Evolutionary conservation across 1,140 invertebrate genomes (phyloP).

Genomic region (Coelopa frigida): DNA sequence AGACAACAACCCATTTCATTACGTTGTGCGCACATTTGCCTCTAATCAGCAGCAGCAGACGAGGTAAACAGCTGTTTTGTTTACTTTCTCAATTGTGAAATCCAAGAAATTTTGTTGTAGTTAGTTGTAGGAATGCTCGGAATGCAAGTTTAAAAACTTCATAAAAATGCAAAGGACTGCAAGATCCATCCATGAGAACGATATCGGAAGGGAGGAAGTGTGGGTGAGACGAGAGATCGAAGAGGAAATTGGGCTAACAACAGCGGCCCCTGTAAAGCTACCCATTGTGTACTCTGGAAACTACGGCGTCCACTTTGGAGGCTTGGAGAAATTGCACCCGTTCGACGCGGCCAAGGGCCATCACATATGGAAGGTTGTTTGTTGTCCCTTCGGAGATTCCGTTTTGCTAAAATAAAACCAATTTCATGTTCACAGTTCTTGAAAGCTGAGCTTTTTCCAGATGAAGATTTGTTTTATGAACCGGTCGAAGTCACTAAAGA

Average conservation of each 20-base stretch:
- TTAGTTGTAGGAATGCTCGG: too few relatives aligned
- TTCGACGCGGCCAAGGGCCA: slow-evolving; percentile 84
- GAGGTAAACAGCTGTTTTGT: too few relatives aligned
- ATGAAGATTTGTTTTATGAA: slow-evolving; percentile 50
- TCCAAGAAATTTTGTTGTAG: too few relatives aligned
- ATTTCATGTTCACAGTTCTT: slow-evolving; percentile 49
- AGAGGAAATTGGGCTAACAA: not conserved
- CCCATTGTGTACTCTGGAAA: slow-evolving; percentile 70
- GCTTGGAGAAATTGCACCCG: slow-evolving; percentile 77
- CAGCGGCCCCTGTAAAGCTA: slow-evolving; percentile 31
- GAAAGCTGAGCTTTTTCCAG: slow-evolving; percentile 49
- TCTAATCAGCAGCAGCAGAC: too few relatives aligned
- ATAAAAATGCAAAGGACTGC: too few relatives aligned
- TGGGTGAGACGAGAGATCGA: slow-evolving; percentile 18
- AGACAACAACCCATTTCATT: too few relatives aligned
- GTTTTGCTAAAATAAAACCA: not conserved
- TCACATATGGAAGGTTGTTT: slow-evolving; percentile 59
- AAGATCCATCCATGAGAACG: too few relatives aligned
- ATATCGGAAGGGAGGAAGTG: slow-evolving; percentile 21
- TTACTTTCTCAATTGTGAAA: too few relatives aligned
- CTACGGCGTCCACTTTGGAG: slow-evolving; percentile 76
- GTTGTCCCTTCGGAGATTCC: not conserved
- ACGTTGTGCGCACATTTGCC: too few relatives aligned
- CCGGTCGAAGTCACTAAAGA: slow-evolving; percentile 62
- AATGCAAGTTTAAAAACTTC: too few relatives aligned